Evolutionary conservation across 2,888 invertebrate species (phyloP), one percentile per base, ranked within the genome.

Genomic region (Trilocha varians): DNA sequence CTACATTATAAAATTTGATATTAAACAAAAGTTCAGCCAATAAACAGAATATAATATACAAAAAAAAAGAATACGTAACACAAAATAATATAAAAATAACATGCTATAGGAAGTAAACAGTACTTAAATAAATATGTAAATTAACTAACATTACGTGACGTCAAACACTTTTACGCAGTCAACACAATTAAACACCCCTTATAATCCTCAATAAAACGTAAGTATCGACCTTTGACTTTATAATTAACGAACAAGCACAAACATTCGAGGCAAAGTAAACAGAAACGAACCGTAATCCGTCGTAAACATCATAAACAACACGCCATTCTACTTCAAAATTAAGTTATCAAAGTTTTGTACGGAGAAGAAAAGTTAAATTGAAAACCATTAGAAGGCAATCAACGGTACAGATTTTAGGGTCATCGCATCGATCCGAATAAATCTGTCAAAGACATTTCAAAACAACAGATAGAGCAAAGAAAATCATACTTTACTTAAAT

Each of bases 381-480:
- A 71, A 75, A 74, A 70, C 70, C 72, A 73, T 76, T 76, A 74
- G 70, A 72, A 60, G 64, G 58, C 66, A 70, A 70, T 72, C 68
- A 65, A 25, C 25, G 25, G 25, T 25, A 25, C 6, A 25, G 15
- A 11, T 36, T 14, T 15, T 13, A 25, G 25, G 11, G 25, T 25
- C 25, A 16, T 36, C 16, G 36, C 15, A 36, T 11, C 14, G 14
- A 15, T 36, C 15, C 11, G 43, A 39, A 43, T n/a, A n/a, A n/a
- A n/a, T n/a, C n/a, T n/a, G n/a, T n/a, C n/a, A n/a, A n/a, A n/a
- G n/a, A n/a, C n/a, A n/a, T n/a, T n/a, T n/a, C n/a, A n/a, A n/a
- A n/a, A n/a, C n/a, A n/a, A n/a, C n/a, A n/a, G n/a, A n/a, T n/a
- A n/a, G n/a, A n/a, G n/a, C n/a, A n/a, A n/a, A n/a, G n/a, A n/a